Evolutionary conservation across 2,113 vertebrate genomes (phyloP).

Genomic region (Brienomyrus brachyistius): DNA sequence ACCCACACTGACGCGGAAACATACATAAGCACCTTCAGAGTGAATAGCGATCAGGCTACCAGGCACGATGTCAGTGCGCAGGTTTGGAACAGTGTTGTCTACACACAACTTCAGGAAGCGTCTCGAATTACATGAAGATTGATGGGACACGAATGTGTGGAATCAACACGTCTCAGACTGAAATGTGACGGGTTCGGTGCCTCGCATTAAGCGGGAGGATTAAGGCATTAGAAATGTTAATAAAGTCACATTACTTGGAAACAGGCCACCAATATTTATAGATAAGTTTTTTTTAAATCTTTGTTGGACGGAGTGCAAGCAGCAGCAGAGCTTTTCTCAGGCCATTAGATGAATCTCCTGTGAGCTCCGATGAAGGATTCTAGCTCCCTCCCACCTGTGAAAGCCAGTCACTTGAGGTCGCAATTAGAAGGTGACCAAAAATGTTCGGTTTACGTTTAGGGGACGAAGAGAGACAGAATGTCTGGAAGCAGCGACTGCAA

Average conservation of each 20-base stretch:
- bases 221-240: background rate
- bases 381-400: background rate
- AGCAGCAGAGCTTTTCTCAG: background rate
- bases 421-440: constrained; percentile 13
- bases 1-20: constrained; percentile 18
- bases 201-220: background rate
- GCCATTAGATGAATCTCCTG: too few relatives aligned
- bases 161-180: background rate
- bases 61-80: background rate
- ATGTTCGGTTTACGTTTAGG: background rate
- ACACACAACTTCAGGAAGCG: background rate
- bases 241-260: background rate
- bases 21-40: background rate
- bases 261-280: background rate
- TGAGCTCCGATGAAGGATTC: background rate
- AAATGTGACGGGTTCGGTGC: background rate
- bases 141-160: background rate
- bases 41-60: background rate
- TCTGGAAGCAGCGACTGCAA: background rate
- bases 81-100: background rate
- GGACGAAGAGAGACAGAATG: background rate
- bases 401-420: background rate
- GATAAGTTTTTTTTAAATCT: background rate
- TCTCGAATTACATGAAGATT: background rate
- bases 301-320: background rate